Conservation (phyloP, 2,113 vertebrate species). For the Plecotus auritus region DNA sequence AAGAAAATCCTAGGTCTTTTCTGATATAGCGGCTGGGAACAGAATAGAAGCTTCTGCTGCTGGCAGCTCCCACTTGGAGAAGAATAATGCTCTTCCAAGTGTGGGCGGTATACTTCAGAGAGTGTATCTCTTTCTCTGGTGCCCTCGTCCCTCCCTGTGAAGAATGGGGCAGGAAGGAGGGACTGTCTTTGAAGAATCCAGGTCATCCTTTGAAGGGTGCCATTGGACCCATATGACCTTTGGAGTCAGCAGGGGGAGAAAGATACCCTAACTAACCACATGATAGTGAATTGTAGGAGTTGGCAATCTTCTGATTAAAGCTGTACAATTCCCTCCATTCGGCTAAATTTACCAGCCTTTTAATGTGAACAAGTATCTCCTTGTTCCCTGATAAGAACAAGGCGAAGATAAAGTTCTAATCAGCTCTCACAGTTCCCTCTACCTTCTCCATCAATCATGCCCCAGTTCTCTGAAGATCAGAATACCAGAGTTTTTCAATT, state of each 20-base stretch:
- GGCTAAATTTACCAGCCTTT: constrained; percentile 38
- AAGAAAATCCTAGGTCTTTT: neutral
- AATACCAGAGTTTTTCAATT: neutral
- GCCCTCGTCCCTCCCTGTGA: neutral
- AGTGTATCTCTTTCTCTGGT: neutral
- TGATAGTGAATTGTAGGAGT: neutral
- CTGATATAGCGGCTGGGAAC: neutral
- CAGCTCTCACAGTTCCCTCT: neutral
- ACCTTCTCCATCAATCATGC: constrained; percentile 28
- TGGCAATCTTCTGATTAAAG: constrained; percentile 53
- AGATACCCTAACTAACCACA: neutral
- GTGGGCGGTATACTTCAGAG: neutral
- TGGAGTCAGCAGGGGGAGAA: neutral
- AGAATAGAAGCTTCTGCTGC: neutral
- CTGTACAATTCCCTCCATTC: neutral
- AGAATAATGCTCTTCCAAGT: neutral
- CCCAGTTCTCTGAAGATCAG: constrained; percentile 12
- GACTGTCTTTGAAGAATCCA: neutral
- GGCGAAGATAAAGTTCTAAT: constrained; percentile 68
- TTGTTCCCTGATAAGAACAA: constrained; percentile 63
- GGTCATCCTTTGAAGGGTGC: neutral
- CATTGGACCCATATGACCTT: neutral
- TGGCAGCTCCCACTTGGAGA: neutral
- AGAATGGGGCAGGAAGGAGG: neutral
- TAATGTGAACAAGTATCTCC: constrained; percentile 49